Evolutionary conservation across 2,888 invertebrate genomes (phyloP).

Genomic region (Tricholauxania praeusta): DNA sequence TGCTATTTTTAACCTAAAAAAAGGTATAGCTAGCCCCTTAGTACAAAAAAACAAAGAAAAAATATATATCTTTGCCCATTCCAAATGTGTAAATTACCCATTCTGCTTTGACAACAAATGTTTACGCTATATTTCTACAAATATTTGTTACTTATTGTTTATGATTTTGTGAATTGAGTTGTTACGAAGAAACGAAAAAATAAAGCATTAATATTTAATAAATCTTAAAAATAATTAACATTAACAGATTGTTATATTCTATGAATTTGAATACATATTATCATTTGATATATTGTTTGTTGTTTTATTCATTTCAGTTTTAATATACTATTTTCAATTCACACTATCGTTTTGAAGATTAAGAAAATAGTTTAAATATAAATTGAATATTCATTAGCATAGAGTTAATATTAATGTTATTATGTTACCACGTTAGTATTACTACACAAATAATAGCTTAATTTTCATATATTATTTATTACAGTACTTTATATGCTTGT

Average conservation of each 20-base stretch:
- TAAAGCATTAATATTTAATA: background rate
- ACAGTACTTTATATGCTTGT: too few relatives aligned
- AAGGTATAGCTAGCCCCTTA: background rate
- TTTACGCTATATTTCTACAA: too few relatives aligned
- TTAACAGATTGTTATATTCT: slow-evolving; percentile 34
- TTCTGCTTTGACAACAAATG: too few relatives aligned
- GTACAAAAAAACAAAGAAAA: background rate
- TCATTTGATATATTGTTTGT: background rate
- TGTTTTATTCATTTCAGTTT: slow-evolving; percentile 20
- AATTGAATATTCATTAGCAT: slow-evolving; percentile 15
- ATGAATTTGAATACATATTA: slow-evolving; percentile 14
- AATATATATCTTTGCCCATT: too few relatives aligned
- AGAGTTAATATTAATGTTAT: background rate
- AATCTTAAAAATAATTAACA: slow-evolving; percentile 37
- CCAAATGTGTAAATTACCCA: too few relatives aligned
- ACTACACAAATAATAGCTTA: too few relatives aligned
- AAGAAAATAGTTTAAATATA: slow-evolving; percentile 29
- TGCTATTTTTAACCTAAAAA: too few relatives aligned
- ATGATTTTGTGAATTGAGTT: too few relatives aligned
- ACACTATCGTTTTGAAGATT: slow-evolving; percentile 12
- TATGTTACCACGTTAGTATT: too few relatives aligned
- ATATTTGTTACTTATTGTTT: too few relatives aligned
- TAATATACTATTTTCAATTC: slow-evolving; percentile 6
- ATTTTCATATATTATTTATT: too few relatives aligned
- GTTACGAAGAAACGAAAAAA: background rate